A percentile compares a stretch with the other conserved stretches of the same genome.
phyloP scores from a whole-genome alignment of 2,888 invertebrate species.

The Imbricaverruca yamaguchii region DNA sequence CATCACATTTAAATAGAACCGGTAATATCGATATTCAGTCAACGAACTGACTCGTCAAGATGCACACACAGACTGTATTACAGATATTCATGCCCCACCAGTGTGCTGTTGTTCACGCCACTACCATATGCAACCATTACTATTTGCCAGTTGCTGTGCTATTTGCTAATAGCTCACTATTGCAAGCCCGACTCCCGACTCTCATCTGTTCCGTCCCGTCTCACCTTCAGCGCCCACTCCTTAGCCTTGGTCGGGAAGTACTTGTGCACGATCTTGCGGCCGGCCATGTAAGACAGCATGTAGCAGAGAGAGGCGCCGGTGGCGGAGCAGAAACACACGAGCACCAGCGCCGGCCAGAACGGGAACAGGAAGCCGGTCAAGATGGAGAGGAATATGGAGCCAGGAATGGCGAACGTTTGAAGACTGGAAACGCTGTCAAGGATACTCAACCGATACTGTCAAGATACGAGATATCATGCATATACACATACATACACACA shows the following conservation, averaged over 20 bases:
- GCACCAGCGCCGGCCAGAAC: slow-evolving; percentile 74
- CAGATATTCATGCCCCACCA: too few relatives aligned
- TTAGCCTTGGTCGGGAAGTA: slow-evolving; percentile 82
- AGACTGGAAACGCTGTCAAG: slow-evolving; percentile 53
- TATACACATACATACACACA: too few relatives aligned
- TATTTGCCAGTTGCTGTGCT: too few relatives aligned
- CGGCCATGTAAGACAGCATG: slow-evolving; percentile 80
- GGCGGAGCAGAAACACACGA: slow-evolving; percentile 91
- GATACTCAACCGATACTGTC: slow-evolving; percentile 18
- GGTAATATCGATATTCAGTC: too few relatives aligned
- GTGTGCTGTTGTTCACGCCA: too few relatives aligned
- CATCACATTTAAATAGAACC: too few relatives aligned
- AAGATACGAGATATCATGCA: too few relatives aligned
- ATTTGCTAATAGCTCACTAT: too few relatives aligned
- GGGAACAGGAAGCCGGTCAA: slow-evolving; percentile 86
- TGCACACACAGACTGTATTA: too few relatives aligned
- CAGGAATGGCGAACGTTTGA: slow-evolving; percentile 99
- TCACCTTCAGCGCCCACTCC: slow-evolving; percentile 74
- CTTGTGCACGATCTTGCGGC: slow-evolving; percentile 70
- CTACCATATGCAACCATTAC: too few relatives aligned
- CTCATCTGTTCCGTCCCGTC: background rate
- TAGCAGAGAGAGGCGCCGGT: slow-evolving; percentile 94
- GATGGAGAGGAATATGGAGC: slow-evolving; percentile 94
- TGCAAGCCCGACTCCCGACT: too few relatives aligned
- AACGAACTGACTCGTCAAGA: too few relatives aligned